phyloP scores from a whole-genome alignment of 2,797 vertebrate genomes.

The Mormyrus hasselquistii region DNA sequence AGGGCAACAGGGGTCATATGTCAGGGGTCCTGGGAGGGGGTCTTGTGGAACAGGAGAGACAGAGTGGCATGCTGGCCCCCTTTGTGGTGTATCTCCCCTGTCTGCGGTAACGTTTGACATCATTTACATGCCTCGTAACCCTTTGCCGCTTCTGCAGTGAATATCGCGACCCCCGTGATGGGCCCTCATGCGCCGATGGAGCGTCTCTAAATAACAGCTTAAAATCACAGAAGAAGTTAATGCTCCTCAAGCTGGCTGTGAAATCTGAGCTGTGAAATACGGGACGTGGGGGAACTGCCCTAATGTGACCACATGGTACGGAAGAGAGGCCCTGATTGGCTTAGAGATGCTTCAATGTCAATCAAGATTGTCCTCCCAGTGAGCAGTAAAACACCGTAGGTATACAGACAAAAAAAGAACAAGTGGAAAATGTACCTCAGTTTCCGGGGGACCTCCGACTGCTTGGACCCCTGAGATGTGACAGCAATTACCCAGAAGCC shows the following conservation, averaged over 20 bases:
- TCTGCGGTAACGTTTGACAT: not conserved
- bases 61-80: conserved; percentile 26
- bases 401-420: conserved; percentile 44
- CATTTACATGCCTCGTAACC: not conserved
- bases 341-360: not conserved
- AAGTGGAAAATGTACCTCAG: conserved; percentile 48
- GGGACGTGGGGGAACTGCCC: not conserved
- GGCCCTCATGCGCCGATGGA: no score
- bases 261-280: not conserved
- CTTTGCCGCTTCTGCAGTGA: not conserved
- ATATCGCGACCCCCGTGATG: not conserved
- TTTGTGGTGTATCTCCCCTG: not conserved
- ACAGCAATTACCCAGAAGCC: conserved; percentile 64
- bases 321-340: not conserved
- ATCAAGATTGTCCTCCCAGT: not conserved
- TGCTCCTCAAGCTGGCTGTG: conserved; percentile 40
- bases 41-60: conserved; percentile 45
- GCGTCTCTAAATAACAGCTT: conserved; percentile 22
- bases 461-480: not conserved
- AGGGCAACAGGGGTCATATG: conserved; percentile 35
- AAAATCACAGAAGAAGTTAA: conserved; percentile 43
- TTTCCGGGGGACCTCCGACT: conserved; percentile 34
- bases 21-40: conserved; percentile 49
- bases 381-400: not conserved
- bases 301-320: conserved; percentile 11